Conservation (phyloP, 2,888 invertebrate species). For the Cerastis leucographa region DNA sequence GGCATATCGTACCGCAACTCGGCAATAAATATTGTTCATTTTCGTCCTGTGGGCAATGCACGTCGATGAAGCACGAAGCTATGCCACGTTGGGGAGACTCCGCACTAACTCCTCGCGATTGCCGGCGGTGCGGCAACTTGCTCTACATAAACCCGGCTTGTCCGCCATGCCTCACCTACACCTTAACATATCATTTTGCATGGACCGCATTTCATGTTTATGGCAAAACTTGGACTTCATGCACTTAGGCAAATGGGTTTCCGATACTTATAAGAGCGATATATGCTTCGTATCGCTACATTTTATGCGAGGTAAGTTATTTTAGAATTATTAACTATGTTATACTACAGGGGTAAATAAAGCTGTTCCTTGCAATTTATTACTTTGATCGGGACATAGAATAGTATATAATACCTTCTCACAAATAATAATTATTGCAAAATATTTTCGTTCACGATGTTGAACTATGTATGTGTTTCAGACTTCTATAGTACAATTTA, state of each 20-base stretch:
- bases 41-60: constrained; percentile 84
- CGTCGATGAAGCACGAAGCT: constrained; percentile 78
- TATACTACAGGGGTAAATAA: constrained; percentile 71
- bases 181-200: constrained; percentile 89
- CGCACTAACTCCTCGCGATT: constrained; percentile 68
- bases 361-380: constrained; percentile 56
- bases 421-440: neutral
- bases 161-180: constrained; percentile 76
- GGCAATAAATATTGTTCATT: constrained; percentile 88
- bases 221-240: constrained; percentile 89
- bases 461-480: neutral
- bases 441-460: neutral
- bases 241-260: constrained; percentile 90
- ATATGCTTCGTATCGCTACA: constrained; percentile 82
- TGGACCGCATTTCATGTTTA: constrained; percentile 89
- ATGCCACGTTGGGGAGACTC: constrained; percentile 65
- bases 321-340: constrained; percentile 80
- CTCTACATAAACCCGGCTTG: constrained; percentile 58
- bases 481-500: neutral
- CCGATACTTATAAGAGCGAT: constrained; percentile 88
- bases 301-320: constrained; percentile 81
- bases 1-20: constrained; percentile 81
- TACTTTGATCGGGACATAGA: constrained; percentile 37
- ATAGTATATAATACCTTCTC: neutral
- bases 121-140: constrained; percentile 61